phyloP scores from a whole-genome alignment of 2,888 invertebrate genomes.

The Phania funesta region DNA sequence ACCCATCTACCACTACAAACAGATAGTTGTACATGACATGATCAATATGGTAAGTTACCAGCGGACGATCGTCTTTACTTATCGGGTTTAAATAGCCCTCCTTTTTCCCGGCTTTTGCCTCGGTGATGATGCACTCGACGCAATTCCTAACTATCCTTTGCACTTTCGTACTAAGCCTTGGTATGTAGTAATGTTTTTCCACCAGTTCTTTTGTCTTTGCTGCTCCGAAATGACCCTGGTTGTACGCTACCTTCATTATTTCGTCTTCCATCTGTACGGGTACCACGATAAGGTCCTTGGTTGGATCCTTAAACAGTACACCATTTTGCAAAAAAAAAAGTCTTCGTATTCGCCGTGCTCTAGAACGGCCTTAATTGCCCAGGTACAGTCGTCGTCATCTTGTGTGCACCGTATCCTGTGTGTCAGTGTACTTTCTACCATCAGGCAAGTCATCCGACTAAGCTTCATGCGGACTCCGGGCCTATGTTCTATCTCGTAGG shows the following conservation, averaged over 20 bases:
- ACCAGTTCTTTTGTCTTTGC: neutral
- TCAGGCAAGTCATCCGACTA: neutral
- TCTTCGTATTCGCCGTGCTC: too few relatives aligned
- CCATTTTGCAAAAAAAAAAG: neutral
- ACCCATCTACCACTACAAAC: neutral
- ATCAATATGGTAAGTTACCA: neutral
- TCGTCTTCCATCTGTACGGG: neutral
- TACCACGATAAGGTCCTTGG: neutral
- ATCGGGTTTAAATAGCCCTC: neutral
- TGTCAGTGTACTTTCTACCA: too few relatives aligned
- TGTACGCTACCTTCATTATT: neutral
- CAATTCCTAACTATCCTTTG: too few relatives aligned
- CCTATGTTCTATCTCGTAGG: too few relatives aligned
- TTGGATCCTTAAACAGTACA: neutral
- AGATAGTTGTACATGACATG: neutral
- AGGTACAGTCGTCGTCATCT: neutral
- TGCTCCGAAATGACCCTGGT: neutral
- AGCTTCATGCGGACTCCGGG: too few relatives aligned
- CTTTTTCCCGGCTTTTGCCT: neutral
- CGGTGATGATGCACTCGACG: too few relatives aligned
- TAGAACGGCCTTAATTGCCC: too few relatives aligned
- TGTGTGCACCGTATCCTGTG: neutral
- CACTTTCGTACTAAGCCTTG: neutral
- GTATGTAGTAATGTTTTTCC: neutral
- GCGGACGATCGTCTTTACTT: neutral